Base-by-base conservation (phyloP, 1,140 invertebrate species). In the Babylonia areolata region DNA sequence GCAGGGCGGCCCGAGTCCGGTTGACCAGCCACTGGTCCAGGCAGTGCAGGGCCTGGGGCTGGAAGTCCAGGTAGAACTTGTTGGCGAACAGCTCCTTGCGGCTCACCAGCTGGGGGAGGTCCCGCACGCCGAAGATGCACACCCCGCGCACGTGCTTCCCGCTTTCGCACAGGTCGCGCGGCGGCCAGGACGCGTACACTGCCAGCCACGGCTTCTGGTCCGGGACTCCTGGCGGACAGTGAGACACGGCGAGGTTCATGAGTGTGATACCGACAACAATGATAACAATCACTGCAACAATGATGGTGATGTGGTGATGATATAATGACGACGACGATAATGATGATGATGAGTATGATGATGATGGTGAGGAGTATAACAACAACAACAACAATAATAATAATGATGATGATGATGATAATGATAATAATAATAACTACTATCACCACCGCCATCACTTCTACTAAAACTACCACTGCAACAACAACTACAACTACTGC, bases 21-120 rank as follows among this genome's bases (percentile, higher is more conserved):
- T 91, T 91, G 69, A 81, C 78, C 11, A 90, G 81, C 87, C 90
- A 92, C 78, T 93, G 90, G 87, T 93, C 91, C 71, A 94, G 79
- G 90, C 94, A 94, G 69, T 93, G 87, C 6, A 93, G 84, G 2
- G 91, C 89, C 33, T 90, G 75, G 0, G 90, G 92, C 75, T 94
- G 89, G 89, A 88, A 91, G 42, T 91, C 86, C 23, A 86, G 33
- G 79, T 92, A 92, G 86, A 94, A 93, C 83, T 94, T 94, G 88
- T 94, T 94, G 33, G 88, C 93, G 86, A 94, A 94, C 17, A 93
- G 82, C 82, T 93, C 91, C 51, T 87, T 87, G 39, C 90, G 84
- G 2, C 78, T 84, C 0, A 91, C 79, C 0, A 94, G 86, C 39
- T 87, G 78, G 0, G 89, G 89, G 0, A 94, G 85, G 85, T 94